Conservation (phyloP, 2,797 vertebrate species). For the Acanthiza pusilla region DNA sequence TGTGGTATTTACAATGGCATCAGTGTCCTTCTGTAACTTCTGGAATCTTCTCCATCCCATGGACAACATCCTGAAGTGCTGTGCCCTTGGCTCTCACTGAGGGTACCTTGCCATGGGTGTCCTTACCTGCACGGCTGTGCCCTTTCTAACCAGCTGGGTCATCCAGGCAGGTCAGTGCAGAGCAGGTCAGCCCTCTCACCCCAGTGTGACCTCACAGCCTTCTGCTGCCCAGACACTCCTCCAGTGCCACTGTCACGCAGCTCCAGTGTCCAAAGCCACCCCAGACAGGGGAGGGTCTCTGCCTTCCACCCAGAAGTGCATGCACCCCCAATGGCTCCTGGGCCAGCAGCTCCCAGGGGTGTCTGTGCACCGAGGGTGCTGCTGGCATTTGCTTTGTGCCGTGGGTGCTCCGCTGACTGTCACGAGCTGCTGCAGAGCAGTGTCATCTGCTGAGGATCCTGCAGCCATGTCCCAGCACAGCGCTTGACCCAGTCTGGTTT, state of each 20-base stretch:
- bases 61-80: background rate
- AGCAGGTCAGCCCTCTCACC: background rate
- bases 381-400: background rate
- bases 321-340: background rate
- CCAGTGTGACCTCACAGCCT: background rate
- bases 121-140: accelerated
- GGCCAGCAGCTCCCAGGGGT: background rate
- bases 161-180: background rate
- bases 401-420: background rate
- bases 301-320: background rate
- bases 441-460: background rate
- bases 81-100: background rate
- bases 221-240: background rate
- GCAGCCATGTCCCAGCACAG: background rate
- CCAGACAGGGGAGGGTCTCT: background rate
- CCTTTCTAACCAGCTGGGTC: background rate
- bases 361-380: background rate
- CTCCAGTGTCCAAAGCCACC: background rate
- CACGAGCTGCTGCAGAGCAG: background rate
- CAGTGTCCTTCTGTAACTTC: background rate
- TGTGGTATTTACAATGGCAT: background rate
- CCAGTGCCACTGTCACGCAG: background rate
- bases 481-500: background rate
- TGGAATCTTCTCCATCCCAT: background rate
- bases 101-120: background rate